A percentile compares a stretch with the other conserved stretches of the same genome.
Evolutionary conservation across 2,888 invertebrate genomes (phyloP).

Genomic region (Lycophotia porphyrea): DNA sequence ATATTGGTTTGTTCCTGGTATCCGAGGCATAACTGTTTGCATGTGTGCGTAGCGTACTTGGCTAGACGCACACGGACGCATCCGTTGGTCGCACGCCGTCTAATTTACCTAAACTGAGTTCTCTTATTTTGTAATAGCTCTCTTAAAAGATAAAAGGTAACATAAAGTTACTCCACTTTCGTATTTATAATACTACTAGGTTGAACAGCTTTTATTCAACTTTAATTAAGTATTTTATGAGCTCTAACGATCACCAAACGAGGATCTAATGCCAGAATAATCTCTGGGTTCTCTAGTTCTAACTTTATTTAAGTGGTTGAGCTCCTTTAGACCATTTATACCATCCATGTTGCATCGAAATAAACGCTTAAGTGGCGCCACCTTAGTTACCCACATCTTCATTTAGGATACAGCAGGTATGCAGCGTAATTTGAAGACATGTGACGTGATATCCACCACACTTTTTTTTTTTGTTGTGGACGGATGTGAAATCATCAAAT

Average conservation of each 20-base stretch:
- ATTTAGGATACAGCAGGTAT: background rate
- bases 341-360: conserved; percentile 3
- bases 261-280: background rate
- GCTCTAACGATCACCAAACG: background rate
- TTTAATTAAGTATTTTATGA: background rate
- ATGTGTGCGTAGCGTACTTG: no score
- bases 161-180: background rate
- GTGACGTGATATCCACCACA: background rate
- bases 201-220: background rate
- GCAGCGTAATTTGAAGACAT: background rate
- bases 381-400: background rate
- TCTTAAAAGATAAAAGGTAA: background rate
- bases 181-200: background rate
- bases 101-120: no score
- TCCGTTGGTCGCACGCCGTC: no score
- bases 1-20: no score
- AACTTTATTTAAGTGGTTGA: conserved; percentile 1
- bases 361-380: background rate
- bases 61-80: no score
- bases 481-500: no score
- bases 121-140: no score
- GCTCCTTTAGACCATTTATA: background rate
- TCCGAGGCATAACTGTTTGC: no score
- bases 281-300: background rate
- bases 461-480: no score